Conservation (phyloP, 1,140 invertebrate species). For the Periplaneta americana region DNA sequence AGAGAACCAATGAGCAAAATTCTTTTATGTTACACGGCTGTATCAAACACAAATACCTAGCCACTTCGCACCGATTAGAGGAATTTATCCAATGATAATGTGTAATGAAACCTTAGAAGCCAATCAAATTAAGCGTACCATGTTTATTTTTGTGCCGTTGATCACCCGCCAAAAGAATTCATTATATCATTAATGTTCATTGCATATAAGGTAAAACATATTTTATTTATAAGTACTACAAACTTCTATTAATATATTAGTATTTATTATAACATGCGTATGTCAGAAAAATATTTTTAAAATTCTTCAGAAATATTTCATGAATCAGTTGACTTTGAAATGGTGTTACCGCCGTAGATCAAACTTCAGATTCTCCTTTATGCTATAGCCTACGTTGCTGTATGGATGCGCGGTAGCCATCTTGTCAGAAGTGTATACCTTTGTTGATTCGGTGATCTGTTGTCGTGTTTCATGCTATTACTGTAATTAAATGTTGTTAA, state of each 20-base stretch:
- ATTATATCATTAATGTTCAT: neutral
- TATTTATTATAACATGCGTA: neutral
- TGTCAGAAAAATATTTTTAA: neutral
- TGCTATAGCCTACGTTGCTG: slow-evolving; percentile 19
- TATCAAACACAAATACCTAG: neutral
- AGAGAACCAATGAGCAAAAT: neutral
- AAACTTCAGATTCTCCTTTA: slow-evolving; percentile 22
- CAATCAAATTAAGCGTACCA: slow-evolving; percentile 21
- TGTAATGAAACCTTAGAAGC: slow-evolving; percentile 19
- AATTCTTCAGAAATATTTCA: neutral
- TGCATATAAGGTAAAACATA: neutral
- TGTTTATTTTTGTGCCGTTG: slow-evolving; percentile 15
- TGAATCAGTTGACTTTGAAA: neutral
- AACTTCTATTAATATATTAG: neutral
- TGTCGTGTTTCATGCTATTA: slow-evolving; percentile 6
- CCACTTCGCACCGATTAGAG: slow-evolving; percentile 12
- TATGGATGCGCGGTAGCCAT: slow-evolving; percentile 26
- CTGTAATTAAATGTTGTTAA: slow-evolving; percentile 1
- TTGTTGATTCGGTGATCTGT: slow-evolving; percentile 14
- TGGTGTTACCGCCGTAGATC: slow-evolving; percentile 6
- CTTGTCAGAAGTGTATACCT: slow-evolving; percentile 24
- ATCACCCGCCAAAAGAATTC: slow-evolving; percentile 19
- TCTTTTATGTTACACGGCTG: neutral
- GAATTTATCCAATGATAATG: slow-evolving; percentile 20
- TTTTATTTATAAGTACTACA: neutral